Percentiles rank a stretch among this genome's conserved stretches.
phyloP scores from a whole-genome alignment of 2,113 vertebrate species.

The Lota lota region DNA sequence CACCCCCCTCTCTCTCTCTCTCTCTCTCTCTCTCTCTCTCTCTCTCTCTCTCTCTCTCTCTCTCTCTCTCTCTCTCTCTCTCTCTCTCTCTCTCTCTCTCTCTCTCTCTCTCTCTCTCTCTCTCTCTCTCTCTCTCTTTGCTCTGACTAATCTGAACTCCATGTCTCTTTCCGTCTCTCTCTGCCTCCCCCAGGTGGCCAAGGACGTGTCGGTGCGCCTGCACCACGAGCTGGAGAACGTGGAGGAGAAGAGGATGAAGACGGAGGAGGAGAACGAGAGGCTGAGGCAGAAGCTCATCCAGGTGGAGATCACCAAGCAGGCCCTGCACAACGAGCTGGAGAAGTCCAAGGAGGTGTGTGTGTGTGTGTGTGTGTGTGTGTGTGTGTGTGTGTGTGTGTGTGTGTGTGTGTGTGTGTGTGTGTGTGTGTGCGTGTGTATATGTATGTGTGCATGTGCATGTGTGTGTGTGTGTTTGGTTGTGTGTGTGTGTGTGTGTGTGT shows the following conservation, averaged over 20 bases:
- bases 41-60: too few species aligned
- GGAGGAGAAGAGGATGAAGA: constrained; percentile 94
- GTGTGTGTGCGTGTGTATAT: constrained; percentile 49
- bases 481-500: constrained; percentile 1
- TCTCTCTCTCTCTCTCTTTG: too few species aligned
- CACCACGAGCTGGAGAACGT: constrained; percentile 97
- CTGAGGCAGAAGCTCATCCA: constrained; percentile 93
- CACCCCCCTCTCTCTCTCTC: too few species aligned
- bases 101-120: too few species aligned
- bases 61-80: too few species aligned
- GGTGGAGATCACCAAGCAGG: constrained; percentile 94
- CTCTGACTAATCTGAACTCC: not conserved
- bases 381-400: constrained; percentile 9
- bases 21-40: too few species aligned
- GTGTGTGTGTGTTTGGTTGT: not conserved
- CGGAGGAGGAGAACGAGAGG: constrained; percentile 96
- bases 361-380: constrained; percentile 60
- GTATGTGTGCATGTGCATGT: constrained; percentile 63
- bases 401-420: not conserved
- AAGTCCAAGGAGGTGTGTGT: constrained; percentile 92
- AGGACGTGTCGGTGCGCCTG: constrained; percentile 95
- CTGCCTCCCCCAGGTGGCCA: constrained; percentile 83
- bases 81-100: too few species aligned
- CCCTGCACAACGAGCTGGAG: constrained; percentile 92
- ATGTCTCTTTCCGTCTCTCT: not conserved